These are phyloP conservation scores for Nemoura dubitans DNA, from an alignment of 2,888 invertebrate genomes.

Conservation along the genomic window DNA sequence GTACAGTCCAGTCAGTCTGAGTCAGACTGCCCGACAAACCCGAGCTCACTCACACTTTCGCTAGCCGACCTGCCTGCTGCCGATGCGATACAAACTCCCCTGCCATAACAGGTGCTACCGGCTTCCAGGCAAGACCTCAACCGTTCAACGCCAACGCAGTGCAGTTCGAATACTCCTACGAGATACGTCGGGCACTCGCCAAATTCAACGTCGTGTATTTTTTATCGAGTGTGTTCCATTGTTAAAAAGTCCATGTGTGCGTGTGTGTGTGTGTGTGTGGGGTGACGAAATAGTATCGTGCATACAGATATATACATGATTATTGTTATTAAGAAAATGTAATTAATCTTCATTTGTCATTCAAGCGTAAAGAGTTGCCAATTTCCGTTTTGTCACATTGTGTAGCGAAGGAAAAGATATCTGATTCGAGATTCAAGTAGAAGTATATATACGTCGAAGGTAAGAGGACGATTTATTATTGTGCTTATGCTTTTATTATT, in stretches of 20 bases:
- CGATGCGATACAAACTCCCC: neutral
- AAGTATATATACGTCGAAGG: too few species aligned
- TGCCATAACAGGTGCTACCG: conserved; percentile 4
- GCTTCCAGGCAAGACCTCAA: neutral
- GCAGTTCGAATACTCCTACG: neutral
- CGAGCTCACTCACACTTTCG: neutral
- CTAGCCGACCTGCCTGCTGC: neutral
- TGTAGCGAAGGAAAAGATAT: neutral
- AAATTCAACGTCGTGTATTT: neutral
- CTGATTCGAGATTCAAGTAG: too few species aligned
- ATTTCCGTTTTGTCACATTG: neutral
- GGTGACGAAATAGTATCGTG: neutral
- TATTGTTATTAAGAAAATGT: neutral
- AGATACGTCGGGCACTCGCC: neutral
- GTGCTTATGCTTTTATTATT: too few species aligned
- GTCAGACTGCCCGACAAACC: neutral
- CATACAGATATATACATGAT: neutral
- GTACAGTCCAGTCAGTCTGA: too few species aligned
- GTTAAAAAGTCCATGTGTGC: neutral
- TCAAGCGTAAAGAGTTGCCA: neutral
- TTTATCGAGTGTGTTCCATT: neutral
- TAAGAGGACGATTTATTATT: too few species aligned
- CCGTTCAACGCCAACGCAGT: neutral
- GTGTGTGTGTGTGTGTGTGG: neutral
- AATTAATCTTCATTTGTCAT: neutral